Conservation (phyloP, 2,797 vertebrate species). For the Euthynnus affinis region DNA sequence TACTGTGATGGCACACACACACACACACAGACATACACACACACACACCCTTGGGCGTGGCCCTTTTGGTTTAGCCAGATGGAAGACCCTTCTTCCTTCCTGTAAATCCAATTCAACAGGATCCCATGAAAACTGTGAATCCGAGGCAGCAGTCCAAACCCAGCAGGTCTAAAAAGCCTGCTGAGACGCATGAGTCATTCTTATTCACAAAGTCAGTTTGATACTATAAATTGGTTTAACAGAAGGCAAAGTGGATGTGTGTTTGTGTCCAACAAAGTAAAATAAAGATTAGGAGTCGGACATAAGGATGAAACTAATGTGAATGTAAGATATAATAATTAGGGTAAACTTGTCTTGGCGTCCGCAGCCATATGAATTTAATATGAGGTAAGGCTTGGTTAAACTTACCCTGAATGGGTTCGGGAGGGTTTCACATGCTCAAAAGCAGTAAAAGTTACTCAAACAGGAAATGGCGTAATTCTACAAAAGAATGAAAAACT, state of each 20-base stretch:
- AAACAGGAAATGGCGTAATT: conserved; percentile 25
- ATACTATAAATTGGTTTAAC: too few species aligned
- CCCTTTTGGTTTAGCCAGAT: neutral
- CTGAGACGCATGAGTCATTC: neutral
- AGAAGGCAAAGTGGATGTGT: conserved; percentile 3
- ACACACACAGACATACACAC: too few species aligned
- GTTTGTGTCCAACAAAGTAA: neutral
- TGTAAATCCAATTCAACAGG: conserved; percentile 32
- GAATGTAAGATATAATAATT: neutral
- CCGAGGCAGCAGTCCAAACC: conserved; percentile 9
- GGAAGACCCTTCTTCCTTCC: conserved; percentile 28
- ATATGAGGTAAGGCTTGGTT: neutral
- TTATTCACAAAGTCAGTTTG: conserved; percentile 18
- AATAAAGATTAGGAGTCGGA: neutral
- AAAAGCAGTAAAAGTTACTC: conserved; percentile 14
- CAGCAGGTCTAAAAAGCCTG: conserved; percentile 8
- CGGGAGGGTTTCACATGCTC: neutral
- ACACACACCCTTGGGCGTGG: conserved; percentile 8
- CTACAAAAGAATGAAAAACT: conserved; percentile 25
- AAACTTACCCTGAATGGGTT: neutral
- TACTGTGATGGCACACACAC: too few species aligned
- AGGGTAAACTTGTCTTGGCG: accelerated
- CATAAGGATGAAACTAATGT: neutral
- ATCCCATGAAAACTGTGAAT: conserved; percentile 6
- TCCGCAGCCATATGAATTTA: neutral